These are phyloP conservation scores for Typhlichthys subterraneus DNA, from an alignment of 2,797 vertebrate genomes.

Conservation along the genomic window DNA sequence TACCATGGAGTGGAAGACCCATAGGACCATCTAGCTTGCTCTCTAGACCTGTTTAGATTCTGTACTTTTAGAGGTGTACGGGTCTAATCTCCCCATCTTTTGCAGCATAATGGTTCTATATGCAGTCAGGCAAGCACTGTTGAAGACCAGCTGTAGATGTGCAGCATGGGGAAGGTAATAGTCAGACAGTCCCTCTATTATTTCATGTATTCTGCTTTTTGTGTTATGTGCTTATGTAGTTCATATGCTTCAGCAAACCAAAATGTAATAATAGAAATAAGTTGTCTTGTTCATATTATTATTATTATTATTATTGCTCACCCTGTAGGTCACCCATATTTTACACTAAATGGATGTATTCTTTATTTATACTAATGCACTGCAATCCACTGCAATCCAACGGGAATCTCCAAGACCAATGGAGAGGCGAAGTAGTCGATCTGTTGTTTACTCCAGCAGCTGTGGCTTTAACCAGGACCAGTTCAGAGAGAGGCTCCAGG, in stretches of 20 bases:
- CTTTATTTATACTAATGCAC: neutral
- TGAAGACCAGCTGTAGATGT: conserved; percentile 34
- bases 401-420: conserved; percentile 44
- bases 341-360: too few species aligned
- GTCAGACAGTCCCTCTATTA: neutral
- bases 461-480: conserved; percentile 79
- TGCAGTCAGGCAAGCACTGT: conserved; percentile 41
- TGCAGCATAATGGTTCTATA: conserved; percentile 66
- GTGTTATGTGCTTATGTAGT: too few species aligned
- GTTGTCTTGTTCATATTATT: neutral
- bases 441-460: conserved; percentile 73
- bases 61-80: neutral
- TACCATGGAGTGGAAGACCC: too few species aligned
- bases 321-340: too few species aligned
- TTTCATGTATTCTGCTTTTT: too few species aligned
- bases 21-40: neutral
- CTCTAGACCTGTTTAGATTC: neutral
- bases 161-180: conserved; percentile 54
- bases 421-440: conserved; percentile 59
- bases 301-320: neutral
- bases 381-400: neutral
- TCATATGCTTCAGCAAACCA: neutral
- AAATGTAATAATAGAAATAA: too few species aligned
- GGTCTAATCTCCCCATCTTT: neutral
- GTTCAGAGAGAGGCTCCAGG: conserved; percentile 80